Base-by-base conservation (phyloP, 2,113 vertebrate species). In the Chionis minor region DNA sequence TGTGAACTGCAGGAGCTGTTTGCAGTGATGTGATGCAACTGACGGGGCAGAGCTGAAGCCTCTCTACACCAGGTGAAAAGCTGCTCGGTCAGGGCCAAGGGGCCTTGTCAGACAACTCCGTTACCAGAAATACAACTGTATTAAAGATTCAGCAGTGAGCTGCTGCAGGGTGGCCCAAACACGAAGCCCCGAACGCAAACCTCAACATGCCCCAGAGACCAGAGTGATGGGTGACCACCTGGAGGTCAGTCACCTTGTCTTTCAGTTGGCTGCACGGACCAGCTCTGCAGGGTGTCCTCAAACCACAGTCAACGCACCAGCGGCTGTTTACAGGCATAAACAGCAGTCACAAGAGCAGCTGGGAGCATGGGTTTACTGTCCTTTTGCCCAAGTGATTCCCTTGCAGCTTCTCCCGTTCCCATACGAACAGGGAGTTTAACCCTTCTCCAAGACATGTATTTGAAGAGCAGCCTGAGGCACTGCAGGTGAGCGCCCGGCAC, bases 361-460 rank as follows among this genome's bases (percentile, higher is more conserved):
- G 42, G 42, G 71, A 82, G 16, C 66, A 33, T 3, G 5, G 33
- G 49, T 35, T 51, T 23, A 47, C 4, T 10, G 0, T 32, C 17
- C 33, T 56, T 58, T 51, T 72, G 44, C 45, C 58, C 58, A 14
- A 59, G 18, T 3, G 12, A 35, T 19, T 14, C 16, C 24, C 35
- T 56, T 33, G 40, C 35, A 88, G 58, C 30, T 81, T 69, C 42
- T 71, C 26, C 62, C n/a, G 16, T 66, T 52, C 45, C 75, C 33
- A 0, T 2, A 20, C 0, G 0, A 1, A 27, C 56, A 70, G 27
- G 51, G 55, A 75, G 21, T 51, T 63, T 28, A 44, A 20, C 9
- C 14, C 40, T 66, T 65, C 73, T 63, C 69, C 49, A 38, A 22
- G 23, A 23, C 23, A 44, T 30, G 32, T 40, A 40, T 61, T 69